phyloP scores from a whole-genome alignment of 1,140 invertebrate genomes.

The Pantala flavescens region DNA sequence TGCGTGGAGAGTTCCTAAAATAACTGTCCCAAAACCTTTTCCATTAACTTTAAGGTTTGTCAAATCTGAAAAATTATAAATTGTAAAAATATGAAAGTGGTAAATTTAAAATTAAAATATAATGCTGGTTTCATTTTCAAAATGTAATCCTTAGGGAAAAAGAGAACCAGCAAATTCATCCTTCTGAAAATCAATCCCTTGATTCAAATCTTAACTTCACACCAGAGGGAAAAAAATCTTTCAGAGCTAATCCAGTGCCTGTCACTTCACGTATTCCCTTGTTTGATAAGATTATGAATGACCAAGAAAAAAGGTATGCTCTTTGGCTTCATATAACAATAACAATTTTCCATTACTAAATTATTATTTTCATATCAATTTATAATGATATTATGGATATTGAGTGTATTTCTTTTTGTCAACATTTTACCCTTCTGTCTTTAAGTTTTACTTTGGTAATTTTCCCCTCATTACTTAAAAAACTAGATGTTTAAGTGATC shows the following conservation, averaged over 20 bases:
- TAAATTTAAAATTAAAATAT: too few species aligned
- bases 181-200: not conserved
- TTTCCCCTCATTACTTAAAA: not conserved
- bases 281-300: slow-evolving; percentile 55
- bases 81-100: too few species aligned
- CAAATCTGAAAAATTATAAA: too few species aligned
- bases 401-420: too few species aligned
- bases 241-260: slow-evolving; percentile 48
- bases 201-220: slow-evolving; percentile 26
- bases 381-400: too few species aligned
- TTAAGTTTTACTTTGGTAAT: slow-evolving; percentile 16
- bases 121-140: too few species aligned
- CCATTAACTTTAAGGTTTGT: slow-evolving; percentile 51
- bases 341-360: too few species aligned
- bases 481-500: too few species aligned
- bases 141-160: slow-evolving; percentile 43
- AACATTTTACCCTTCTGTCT: too few species aligned
- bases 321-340: too few species aligned
- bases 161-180: slow-evolving; percentile 43
- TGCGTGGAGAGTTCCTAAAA: slow-evolving; percentile 28
- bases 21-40: slow-evolving; percentile 52
- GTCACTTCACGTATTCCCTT: slow-evolving; percentile 55
- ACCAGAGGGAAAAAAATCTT: slow-evolving; percentile 29
- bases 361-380: too few species aligned
- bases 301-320: slow-evolving; percentile 52